phyloP scores from a whole-genome alignment of 2,113 vertebrate genomes.

The Dipodomys ordii region DNA sequence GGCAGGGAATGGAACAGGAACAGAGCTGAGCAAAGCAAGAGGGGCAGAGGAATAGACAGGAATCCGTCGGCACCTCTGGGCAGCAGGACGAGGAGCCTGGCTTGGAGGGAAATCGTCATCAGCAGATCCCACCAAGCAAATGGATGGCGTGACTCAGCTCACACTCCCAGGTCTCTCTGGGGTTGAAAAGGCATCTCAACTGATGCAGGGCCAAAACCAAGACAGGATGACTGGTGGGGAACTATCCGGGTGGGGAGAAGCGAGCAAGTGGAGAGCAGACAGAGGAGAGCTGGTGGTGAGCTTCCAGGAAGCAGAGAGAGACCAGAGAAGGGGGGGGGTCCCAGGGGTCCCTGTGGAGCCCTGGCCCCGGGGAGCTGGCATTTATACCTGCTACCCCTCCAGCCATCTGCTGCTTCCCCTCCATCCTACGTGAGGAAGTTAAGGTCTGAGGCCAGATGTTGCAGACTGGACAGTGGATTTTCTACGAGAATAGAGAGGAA shows the following conservation, averaged over 20 bases:
- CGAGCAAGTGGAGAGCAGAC: too few species aligned
- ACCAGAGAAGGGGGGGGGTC: too few species aligned
- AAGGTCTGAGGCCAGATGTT: neutral
- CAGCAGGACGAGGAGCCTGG: neutral
- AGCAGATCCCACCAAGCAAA: neutral
- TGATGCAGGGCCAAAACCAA: neutral
- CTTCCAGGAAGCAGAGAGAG: too few species aligned
- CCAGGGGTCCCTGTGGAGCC: too few species aligned
- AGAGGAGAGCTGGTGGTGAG: too few species aligned
- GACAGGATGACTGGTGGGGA: neutral
- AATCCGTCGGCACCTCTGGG: neutral
- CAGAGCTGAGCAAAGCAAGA: too few species aligned
- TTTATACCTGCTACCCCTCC: too few species aligned
- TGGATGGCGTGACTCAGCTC: too few species aligned
- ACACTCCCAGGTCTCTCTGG: neutral
- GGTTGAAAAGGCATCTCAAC: neutral
- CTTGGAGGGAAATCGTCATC: neutral
- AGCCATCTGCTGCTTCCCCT: neutral
- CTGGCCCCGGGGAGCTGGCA: too few species aligned
- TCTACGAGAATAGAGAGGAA: neutral
- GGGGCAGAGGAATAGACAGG: too few species aligned
- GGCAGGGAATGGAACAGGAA: too few species aligned
- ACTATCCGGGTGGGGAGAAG: too few species aligned
- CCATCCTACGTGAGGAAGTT: neutral
- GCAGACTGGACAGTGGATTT: neutral